These are phyloP conservation scores for pig (Sus scrofa) DNA, from an alignment of 2,113 vertebrate genomes.

Conservation along the genomic window T2T-Sscrofa CM000820.6:83496001-83496500, in stretches of 20 bases:
- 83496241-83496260: not conserved
- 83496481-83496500: conserved; percentile 87
- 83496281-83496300: conserved; percentile 2
- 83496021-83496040: not conserved
- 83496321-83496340: not conserved
- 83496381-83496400: conserved; percentile 62
- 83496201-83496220: not conserved
- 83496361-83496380: not conserved
- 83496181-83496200: not conserved
- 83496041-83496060: not conserved
- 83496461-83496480: conserved; percentile 86
- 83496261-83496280: not conserved
- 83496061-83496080: conserved; percentile 37
- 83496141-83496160: not conserved
- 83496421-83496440: conserved; percentile 86
- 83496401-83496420: conserved; percentile 75
- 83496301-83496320: not conserved
- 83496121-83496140: conserved; percentile 14
- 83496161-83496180: not conserved
- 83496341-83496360: conserved; percentile 39
- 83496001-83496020: conserved; percentile 27
- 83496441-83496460: conserved; percentile 85
- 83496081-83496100: conserved; percentile 24
- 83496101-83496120: not conserved
- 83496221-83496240: not conserved